Conservation (phyloP, 2,113 vertebrate species). For the Fulica atra region DNA sequence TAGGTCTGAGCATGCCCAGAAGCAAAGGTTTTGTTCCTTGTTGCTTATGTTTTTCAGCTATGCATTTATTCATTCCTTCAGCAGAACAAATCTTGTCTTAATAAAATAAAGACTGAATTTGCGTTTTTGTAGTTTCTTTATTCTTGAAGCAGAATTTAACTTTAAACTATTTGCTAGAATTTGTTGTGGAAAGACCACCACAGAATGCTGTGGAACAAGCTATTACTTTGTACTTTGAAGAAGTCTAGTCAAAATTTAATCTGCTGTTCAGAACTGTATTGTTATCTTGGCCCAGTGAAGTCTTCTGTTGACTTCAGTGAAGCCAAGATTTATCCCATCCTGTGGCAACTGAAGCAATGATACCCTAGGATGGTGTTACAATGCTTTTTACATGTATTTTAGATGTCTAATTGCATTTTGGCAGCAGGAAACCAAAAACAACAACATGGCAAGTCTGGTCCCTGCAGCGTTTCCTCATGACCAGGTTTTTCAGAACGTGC, state of each 20-base stretch:
- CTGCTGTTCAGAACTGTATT: not conserved
- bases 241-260: not conserved
- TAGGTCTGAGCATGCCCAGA: conserved; percentile 26
- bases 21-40: conserved; percentile 30
- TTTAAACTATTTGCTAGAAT: not conserved
- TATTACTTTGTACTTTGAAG: not conserved
- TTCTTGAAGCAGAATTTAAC: not conserved
- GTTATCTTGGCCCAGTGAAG: not conserved
- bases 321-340: not conserved
- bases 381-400: too few relatives aligned
- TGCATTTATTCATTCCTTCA: conserved; percentile 6
- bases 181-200: not conserved
- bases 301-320: not conserved
- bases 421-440: not conserved
- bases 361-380: not conserved
- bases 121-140: not conserved
- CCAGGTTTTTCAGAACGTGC: not conserved
- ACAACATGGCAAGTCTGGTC: not conserved
- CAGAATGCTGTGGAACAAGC: not conserved
- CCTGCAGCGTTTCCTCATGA: not conserved
- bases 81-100: conserved; percentile 23
- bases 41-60: not conserved
- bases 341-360: not conserved
- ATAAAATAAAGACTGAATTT: conserved; percentile 45
- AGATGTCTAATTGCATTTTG: not conserved